These are phyloP conservation scores for Falcaria lacertinaria DNA, from an alignment of 2,888 invertebrate species.

Conservation along the genomic window DNA sequence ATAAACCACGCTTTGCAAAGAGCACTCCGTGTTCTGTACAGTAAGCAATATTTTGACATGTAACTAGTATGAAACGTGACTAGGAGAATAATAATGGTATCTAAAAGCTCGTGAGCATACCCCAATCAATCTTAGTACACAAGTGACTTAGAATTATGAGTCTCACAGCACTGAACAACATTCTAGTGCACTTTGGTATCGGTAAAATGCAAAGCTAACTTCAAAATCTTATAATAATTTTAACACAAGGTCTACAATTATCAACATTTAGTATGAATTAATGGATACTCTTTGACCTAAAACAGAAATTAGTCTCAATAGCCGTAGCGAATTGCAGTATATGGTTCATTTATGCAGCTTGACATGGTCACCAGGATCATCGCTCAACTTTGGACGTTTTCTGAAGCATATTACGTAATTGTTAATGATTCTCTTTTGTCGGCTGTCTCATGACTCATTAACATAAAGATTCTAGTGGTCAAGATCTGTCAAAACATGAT, in stretches of 20 bases:
- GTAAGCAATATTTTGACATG: too few relatives aligned
- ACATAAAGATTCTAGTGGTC: conserved; percentile 1
- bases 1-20: too few relatives aligned
- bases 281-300: conserved; percentile 42
- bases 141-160: conserved; percentile 1
- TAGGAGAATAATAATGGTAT: neutral
- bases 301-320: conserved; percentile 42
- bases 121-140: neutral
- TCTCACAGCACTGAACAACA: neutral
- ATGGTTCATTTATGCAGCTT: conserved; percentile 28
- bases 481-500: conserved; percentile 1
- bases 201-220: conserved; percentile 7
- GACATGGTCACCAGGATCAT: conserved; percentile 31
- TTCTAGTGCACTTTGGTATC: neutral
- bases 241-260: conserved; percentile 35
- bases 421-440: conserved; percentile 13
- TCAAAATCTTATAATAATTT: conserved; percentile 22
- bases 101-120: neutral
- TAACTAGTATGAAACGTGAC: neutral
- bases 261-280: conserved; percentile 30
- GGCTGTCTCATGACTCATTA: conserved; percentile 1
- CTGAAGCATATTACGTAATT: conserved; percentile 17
- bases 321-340: conserved; percentile 41
- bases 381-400: conserved; percentile 11
- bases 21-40: too few relatives aligned